Conservation (phyloP, 2,797 vertebrate species). For the Arremon brunneinucha region DNA sequence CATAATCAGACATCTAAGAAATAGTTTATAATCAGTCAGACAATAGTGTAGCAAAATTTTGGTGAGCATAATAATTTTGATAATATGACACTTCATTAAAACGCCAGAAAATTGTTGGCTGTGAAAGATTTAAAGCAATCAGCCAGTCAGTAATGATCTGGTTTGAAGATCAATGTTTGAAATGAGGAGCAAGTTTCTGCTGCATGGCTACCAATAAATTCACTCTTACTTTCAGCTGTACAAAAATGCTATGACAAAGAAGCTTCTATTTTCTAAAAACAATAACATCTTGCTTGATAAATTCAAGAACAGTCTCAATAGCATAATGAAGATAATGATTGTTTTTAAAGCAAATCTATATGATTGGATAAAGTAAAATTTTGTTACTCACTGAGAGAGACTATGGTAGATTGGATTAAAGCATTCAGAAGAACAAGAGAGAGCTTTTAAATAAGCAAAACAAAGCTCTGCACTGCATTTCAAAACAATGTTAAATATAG, state of each 20-base stretch:
- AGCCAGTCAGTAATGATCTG: background rate
- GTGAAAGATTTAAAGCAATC: background rate
- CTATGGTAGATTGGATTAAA: conserved; percentile 67
- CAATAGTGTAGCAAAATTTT: background rate
- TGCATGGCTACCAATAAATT: background rate
- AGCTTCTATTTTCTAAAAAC: conserved; percentile 34
- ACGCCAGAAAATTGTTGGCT: background rate
- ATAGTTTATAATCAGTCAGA: background rate
- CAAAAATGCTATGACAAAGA: background rate
- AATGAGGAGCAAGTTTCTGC: conserved; percentile 46
- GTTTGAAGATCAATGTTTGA: background rate
- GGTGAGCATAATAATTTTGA: background rate
- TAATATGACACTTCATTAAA: background rate
- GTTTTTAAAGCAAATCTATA: background rate
- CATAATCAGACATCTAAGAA: background rate
- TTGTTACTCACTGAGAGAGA: conserved; percentile 77
- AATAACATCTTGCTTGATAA: background rate
- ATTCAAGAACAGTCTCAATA: background rate
- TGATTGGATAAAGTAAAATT: conserved; percentile 32
- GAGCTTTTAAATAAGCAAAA: conserved; percentile 44
- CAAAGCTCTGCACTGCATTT: background rate
- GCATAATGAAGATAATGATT: background rate
- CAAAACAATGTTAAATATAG: background rate
- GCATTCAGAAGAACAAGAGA: conserved; percentile 63
- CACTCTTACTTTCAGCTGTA: conserved; percentile 20